Evolutionary conservation across 2,888 invertebrate genomes (phyloP).

Genomic region (Acleris laterana): DNA sequence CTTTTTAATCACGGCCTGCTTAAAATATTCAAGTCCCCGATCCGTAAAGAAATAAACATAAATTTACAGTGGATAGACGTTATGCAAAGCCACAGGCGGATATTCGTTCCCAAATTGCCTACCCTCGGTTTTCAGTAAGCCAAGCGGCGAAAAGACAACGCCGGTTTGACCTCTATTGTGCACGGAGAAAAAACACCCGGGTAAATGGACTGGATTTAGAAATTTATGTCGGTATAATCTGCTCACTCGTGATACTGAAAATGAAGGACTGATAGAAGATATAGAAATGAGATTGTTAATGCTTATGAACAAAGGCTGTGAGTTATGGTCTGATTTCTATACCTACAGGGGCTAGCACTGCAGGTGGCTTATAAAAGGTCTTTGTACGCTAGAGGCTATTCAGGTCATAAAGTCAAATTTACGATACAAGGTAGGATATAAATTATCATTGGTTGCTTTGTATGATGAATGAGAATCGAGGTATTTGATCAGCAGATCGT

Average conservation of each 20-base stretch:
- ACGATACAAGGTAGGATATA: too few species aligned
- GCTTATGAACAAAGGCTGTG: neutral
- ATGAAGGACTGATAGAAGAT: conserved; percentile 6
- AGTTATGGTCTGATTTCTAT: neutral
- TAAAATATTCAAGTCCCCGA: conserved; percentile 37
- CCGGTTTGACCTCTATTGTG: conserved; percentile 41
- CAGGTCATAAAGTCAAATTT: too few species aligned
- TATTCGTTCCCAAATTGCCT: conserved; percentile 41
- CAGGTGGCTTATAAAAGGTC: too few species aligned
- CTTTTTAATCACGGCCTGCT: conserved; percentile 34
- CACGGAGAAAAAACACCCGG: conserved; percentile 45
- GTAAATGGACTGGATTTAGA: conserved; percentile 50
- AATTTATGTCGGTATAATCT: conserved; percentile 61
- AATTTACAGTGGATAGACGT: conserved; percentile 37
- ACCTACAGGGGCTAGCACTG: too few species aligned
- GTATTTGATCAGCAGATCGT: too few species aligned
- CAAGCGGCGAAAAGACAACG: conserved; percentile 42
- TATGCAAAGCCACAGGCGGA: conserved; percentile 41
- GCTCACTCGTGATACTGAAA: conserved; percentile 13
- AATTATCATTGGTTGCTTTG: too few species aligned
- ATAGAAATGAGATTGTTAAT: conserved; percentile 1
- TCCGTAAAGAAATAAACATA: conserved; percentile 38
- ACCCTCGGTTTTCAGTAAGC: conserved; percentile 41
- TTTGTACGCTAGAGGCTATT: too few species aligned
- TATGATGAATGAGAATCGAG: too few species aligned